Percentiles rank a stretch among this genome's conserved stretches.
phyloP scores from a whole-genome alignment of 2,888 invertebrate species.

The Tethea ocularis region DNA sequence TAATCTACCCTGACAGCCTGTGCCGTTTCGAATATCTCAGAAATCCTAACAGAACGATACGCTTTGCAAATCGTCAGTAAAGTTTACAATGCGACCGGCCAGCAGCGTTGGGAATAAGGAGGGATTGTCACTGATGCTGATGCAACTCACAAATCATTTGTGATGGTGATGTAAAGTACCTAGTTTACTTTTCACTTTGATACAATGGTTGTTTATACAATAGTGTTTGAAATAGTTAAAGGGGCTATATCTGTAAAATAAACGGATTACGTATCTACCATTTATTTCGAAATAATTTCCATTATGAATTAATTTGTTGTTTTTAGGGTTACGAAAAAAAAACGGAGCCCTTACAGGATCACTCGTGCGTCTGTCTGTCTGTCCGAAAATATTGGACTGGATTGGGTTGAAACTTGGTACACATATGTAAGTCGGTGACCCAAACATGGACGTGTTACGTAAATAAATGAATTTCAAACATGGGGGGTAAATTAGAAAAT shows the following conservation, averaged over 20 bases:
- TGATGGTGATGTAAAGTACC: slow-evolving; percentile 11
- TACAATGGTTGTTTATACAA: not conserved
- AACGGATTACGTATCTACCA: not conserved
- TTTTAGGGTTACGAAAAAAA: too few relatives aligned
- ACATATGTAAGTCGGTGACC: too few relatives aligned
- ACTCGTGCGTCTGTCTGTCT: too few relatives aligned
- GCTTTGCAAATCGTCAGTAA: not conserved
- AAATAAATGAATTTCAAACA: too few relatives aligned
- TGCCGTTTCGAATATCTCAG: not conserved
- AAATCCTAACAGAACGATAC: slow-evolving; percentile 1
- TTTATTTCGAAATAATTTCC: too few relatives aligned
- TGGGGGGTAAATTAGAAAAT: too few relatives aligned
- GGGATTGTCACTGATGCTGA: not conserved
- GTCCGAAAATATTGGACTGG: too few relatives aligned
- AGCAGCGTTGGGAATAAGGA: not conserved
- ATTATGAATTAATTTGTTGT: too few relatives aligned
- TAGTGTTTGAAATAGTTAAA: not conserved
- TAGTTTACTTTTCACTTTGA: slow-evolving; percentile 9
- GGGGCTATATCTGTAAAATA: not conserved
- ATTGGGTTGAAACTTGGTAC: too few relatives aligned
- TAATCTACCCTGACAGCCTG: too few relatives aligned
- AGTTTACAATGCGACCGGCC: not conserved
- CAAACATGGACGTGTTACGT: too few relatives aligned
- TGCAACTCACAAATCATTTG: slow-evolving; percentile 12
- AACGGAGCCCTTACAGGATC: too few relatives aligned